Percentiles rank a stretch among this genome's conserved stretches.
phyloP scores from a whole-genome alignment of 2,888 invertebrate genomes.

The Cacoxenus indagator region DNA sequence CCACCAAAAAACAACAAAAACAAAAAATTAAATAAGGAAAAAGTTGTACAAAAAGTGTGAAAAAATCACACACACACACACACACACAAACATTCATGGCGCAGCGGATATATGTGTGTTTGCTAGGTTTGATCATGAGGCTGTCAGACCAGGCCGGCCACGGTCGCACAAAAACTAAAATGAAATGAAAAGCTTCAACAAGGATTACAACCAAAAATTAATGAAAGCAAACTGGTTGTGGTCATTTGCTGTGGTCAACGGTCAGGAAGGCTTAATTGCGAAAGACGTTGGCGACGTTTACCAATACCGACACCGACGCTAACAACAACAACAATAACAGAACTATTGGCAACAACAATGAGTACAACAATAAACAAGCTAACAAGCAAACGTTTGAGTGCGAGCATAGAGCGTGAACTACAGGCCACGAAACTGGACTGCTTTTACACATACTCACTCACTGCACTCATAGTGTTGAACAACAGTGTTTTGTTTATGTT shows the following conservation, averaged over 20 bases:
- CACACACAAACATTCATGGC: slow-evolving; percentile 35
- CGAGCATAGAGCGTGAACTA: background rate
- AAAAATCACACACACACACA: slow-evolving; percentile 49
- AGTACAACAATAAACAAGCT: background rate
- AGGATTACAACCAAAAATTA: slow-evolving; percentile 66
- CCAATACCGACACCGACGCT: slow-evolving; percentile 1
- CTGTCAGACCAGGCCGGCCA: background rate
- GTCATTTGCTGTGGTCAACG: slow-evolving; percentile 62
- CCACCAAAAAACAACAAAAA: slow-evolving; percentile 45
- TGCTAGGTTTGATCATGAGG: slow-evolving; percentile 24
- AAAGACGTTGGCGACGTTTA: slow-evolving; percentile 45
- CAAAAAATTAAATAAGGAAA: background rate
- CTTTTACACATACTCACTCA: no score
- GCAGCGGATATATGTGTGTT: slow-evolving; percentile 16
- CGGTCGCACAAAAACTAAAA: slow-evolving; percentile 47
- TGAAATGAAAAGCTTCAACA: slow-evolving; percentile 60
- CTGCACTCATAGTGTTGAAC: background rate
- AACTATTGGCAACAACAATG: background rate
- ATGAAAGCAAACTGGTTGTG: slow-evolving; percentile 67
- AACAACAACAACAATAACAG: background rate
- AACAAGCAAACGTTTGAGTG: background rate
- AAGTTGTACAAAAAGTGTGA: slow-evolving; percentile 46
- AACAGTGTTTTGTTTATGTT: background rate
- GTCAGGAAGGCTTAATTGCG: slow-evolving; percentile 63
- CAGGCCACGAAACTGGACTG: no score